phyloP scores from a whole-genome alignment of 1,140 invertebrate species.

The Ceratina australensis region DNA sequence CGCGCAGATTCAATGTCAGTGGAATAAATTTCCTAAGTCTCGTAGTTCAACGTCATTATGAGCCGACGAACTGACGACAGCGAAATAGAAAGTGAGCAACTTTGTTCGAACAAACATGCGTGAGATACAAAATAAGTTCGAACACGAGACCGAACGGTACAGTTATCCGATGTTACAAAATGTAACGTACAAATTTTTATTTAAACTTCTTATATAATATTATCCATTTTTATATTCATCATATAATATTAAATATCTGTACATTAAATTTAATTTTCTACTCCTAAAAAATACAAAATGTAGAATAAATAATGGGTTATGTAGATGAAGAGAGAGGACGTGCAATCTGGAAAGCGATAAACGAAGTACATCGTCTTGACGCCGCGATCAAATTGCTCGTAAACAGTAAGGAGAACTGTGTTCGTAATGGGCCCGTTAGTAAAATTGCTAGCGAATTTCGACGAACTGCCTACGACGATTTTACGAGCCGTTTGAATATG shows the following conservation, averaged over 20 bases:
- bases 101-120: not conserved
- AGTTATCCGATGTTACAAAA: not conserved
- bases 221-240: too few relatives aligned
- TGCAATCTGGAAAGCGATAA: constrained; percentile 36
- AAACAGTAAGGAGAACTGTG: constrained; percentile 41
- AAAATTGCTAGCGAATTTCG: constrained; percentile 54
- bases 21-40: constrained; percentile 35
- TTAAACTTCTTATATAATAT: not conserved
- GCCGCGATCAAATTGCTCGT: constrained; percentile 43
- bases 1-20: constrained; percentile 40
- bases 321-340: constrained; percentile 1
- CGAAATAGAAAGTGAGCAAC: constrained; percentile 13
- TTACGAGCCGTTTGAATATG: constrained; percentile 49
- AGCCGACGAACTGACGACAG: too few relatives aligned
- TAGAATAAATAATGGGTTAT: not conserved
- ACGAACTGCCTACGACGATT: constrained; percentile 20
- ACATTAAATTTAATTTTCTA: too few relatives aligned
- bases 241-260: too few relatives aligned
- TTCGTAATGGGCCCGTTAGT: constrained; percentile 51
- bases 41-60: constrained; percentile 4
- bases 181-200: not conserved
- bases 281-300: too few relatives aligned
- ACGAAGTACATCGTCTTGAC: constrained; percentile 37
- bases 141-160: not conserved
- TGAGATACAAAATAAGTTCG: not conserved